Evolutionary conservation across 2,113 vertebrate genomes (phyloP).

Genomic region (Willisornis vidua): DNA sequence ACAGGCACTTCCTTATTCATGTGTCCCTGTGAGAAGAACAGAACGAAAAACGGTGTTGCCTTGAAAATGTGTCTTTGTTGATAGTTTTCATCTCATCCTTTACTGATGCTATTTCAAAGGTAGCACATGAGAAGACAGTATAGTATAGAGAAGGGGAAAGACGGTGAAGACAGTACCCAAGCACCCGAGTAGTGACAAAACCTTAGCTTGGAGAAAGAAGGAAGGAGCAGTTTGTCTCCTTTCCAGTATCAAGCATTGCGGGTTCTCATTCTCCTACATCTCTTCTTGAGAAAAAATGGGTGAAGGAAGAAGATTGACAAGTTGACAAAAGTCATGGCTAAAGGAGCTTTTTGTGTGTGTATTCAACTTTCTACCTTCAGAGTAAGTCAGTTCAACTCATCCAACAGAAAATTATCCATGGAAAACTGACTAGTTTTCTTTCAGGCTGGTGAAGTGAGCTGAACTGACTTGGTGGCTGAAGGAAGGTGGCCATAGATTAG

Average conservation of each 20-base stretch:
- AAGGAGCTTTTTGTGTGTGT: background rate
- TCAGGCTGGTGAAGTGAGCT: background rate
- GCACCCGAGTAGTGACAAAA: background rate
- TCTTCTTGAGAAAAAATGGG: background rate
- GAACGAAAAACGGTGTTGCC: background rate
- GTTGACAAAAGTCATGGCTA: background rate
- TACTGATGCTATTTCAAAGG: background rate
- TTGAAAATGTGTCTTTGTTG: background rate
- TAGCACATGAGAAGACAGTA: background rate
- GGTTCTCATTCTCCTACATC: background rate
- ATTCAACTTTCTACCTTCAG: background rate
- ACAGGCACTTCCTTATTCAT: background rate
- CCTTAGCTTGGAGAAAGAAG: background rate
- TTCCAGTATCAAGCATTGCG: background rate
- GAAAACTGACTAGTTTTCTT: background rate
- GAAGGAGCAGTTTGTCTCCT: background rate
- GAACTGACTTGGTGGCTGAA: background rate
- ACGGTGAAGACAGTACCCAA: background rate
- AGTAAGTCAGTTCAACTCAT: background rate
- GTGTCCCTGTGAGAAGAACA: background rate
- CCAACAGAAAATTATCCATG: background rate
- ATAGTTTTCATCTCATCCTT: background rate
- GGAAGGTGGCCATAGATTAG: background rate
- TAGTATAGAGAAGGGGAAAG: background rate
- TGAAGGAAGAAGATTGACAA: background rate